Conservation (phyloP, 1,140 invertebrate genomes). For the Ylistrum balloti region DNA sequence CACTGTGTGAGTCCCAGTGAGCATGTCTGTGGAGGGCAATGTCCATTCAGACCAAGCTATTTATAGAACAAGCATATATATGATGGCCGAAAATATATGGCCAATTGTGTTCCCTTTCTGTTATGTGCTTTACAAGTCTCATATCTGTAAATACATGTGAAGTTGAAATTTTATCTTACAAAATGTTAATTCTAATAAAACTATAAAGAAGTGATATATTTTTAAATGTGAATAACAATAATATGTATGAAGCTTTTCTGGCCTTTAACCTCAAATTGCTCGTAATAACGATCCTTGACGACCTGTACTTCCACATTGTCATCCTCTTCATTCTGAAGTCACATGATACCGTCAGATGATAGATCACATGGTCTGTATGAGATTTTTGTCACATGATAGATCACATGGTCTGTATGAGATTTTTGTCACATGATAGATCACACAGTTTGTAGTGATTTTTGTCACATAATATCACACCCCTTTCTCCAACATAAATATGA, state of each 20-base stretch:
- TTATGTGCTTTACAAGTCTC: background rate
- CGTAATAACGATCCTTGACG: background rate
- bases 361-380: background rate
- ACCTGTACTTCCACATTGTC: background rate
- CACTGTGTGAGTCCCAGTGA: background rate
- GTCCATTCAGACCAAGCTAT: background rate
- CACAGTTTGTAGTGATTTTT: background rate
- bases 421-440: background rate
- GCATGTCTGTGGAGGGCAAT: background rate
- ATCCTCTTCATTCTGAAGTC: constrained; percentile 33
- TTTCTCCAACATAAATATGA: no score
- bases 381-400: background rate
- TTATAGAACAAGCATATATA: background rate
- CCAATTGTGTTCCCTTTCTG: background rate
- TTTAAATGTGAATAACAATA: background rate
- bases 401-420: background rate
- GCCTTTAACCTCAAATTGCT: background rate
- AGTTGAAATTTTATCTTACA: background rate
- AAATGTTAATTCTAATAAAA: background rate
- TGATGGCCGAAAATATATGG: background rate
- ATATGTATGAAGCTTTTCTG: background rate
- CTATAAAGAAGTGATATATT: background rate
- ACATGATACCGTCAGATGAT: background rate
- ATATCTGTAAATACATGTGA: background rate
- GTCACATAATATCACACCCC: background rate